Percentiles rank a stretch among this genome's conserved stretches.
phyloP scores from a whole-genome alignment of 2,113 vertebrate genomes.

The Dromas ardeola region DNA sequence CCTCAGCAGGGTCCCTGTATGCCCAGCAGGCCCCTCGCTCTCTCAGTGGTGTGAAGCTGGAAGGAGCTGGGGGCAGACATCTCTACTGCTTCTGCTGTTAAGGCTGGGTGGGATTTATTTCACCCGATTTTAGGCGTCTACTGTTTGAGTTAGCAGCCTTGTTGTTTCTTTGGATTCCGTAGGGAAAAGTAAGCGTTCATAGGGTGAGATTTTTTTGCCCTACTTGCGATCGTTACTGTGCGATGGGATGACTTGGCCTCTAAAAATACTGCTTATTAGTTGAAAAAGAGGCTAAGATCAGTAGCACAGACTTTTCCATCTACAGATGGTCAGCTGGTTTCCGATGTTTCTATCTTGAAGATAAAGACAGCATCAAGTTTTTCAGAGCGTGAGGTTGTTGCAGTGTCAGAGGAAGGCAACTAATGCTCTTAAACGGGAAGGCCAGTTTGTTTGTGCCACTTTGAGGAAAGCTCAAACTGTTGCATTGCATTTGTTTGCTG shows the following conservation, averaged over 20 bases:
- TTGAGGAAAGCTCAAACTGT: not conserved
- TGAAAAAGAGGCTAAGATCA: not conserved
- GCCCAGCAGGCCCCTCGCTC: not conserved
- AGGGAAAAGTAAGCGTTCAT: not conserved
- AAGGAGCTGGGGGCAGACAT: too few relatives aligned
- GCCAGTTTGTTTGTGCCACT: not conserved
- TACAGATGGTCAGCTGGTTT: not conserved
- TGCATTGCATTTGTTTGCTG: not conserved
- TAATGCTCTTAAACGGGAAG: not conserved
- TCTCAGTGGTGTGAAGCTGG: not conserved
- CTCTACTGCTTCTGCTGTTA: accelerated
- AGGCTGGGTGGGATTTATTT: not conserved
- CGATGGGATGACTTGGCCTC: not conserved
- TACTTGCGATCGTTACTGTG: accelerated
- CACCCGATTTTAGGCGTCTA: not conserved
- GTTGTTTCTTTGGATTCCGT: not conserved
- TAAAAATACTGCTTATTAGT: not conserved
- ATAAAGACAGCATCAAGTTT: not conserved
- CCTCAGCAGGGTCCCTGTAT: not conserved
- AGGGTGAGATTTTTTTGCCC: not conserved
- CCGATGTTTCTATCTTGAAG: not conserved
- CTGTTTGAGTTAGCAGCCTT: not conserved
- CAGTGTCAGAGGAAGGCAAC: not conserved
- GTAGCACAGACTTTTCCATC: not conserved
- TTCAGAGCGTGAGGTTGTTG: not conserved